phyloP scores from a whole-genome alignment of 2,113 vertebrate species.

The Edolisoma coerulescens region DNA sequence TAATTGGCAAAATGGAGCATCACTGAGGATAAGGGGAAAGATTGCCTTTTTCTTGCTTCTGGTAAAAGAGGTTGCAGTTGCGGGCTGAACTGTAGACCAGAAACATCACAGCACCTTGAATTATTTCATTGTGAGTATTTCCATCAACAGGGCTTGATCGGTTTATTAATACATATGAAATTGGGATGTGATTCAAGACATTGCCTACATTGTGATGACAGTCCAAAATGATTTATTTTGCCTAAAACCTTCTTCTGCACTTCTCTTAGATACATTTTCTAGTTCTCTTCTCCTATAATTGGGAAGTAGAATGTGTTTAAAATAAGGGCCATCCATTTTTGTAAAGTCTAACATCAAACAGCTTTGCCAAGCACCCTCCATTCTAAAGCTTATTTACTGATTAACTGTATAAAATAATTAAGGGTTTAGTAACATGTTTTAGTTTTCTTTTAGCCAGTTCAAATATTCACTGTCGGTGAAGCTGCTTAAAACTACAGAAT shows the following conservation, averaged over 20 bases:
- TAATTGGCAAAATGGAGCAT: not conserved
- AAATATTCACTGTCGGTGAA: slow-evolving; percentile 33
- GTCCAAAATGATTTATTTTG: not conserved
- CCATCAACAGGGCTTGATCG: not conserved
- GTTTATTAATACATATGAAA: not conserved
- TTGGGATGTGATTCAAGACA: not conserved
- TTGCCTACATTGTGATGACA: not conserved
- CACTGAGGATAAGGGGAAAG: not conserved
- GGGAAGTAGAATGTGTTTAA: not conserved
- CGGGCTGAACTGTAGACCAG: not conserved
- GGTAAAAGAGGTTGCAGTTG: not conserved
- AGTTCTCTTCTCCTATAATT: not conserved
- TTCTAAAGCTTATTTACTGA: slow-evolving; percentile 26
- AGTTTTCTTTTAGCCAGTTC: slow-evolving; percentile 41
- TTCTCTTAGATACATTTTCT: not conserved
- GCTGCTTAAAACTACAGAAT: slow-evolving; percentile 50
- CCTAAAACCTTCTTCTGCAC: not conserved
- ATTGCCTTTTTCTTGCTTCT: not conserved
- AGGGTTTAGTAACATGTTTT: not conserved
- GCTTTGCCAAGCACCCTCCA: slow-evolving; percentile 6
- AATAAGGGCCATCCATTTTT: slow-evolving; percentile 19
- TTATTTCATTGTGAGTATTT: not conserved
- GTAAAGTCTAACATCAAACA: not conserved
- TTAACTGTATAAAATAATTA: slow-evolving; percentile 39
- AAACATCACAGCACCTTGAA: not conserved